Percentiles rank a stretch among this genome's conserved stretches.
phyloP scores from a whole-genome alignment of 2,113 vertebrate genomes.

The Harpagus bidentatus region DNA sequence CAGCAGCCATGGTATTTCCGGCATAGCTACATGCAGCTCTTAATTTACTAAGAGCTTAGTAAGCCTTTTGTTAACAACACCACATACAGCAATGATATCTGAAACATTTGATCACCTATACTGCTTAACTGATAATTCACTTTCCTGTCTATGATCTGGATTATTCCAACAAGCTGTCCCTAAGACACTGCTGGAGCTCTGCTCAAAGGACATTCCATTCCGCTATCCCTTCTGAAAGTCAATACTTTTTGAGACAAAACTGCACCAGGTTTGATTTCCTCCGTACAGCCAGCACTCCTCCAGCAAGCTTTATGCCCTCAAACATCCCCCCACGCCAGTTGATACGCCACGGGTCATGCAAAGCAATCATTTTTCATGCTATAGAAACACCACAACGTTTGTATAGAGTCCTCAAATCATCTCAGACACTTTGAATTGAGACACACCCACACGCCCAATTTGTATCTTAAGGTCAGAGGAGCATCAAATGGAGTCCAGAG shows the following conservation, averaged over 20 bases:
- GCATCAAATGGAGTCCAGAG: not conserved
- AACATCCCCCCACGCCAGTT: not conserved
- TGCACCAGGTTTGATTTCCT: not conserved
- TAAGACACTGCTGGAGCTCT: not conserved
- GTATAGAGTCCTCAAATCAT: not conserved
- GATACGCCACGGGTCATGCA: not conserved
- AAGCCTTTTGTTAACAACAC: not conserved
- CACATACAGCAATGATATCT: not conserved
- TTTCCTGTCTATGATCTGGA: not conserved
- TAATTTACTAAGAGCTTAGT: not conserved
- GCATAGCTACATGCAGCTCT: not conserved
- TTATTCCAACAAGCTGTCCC: not conserved
- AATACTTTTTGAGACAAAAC: not conserved
- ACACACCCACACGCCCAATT: not conserved
- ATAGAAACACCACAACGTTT: not conserved
- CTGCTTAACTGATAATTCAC: not conserved
- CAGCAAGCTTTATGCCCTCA: not conserved
- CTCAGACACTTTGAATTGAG: not conserved
- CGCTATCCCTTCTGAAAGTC: not conserved
- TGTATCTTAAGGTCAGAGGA: not conserved
- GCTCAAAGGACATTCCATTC: not conserved
- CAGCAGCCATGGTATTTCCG: not conserved
- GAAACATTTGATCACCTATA: not conserved
- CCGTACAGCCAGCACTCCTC: not conserved
- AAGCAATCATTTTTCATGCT: not conserved